Base-by-base conservation (phyloP, 2,888 invertebrate genomes). In the Serripes groenlandicus region DNA sequence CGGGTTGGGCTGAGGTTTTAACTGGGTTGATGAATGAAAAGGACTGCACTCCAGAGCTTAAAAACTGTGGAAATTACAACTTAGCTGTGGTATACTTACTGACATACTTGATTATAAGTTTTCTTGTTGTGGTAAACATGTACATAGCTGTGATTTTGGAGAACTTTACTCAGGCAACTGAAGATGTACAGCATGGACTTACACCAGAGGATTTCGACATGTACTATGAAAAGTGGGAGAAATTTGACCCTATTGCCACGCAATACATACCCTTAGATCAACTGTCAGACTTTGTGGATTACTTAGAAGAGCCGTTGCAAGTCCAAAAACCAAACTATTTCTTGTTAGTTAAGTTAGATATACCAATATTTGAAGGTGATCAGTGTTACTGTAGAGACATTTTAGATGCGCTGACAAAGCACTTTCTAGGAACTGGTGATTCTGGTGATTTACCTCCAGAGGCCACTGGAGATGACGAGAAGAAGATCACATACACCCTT, bases 161-260 rank as follows among this genome's bases (percentile, higher is more conserved):
- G 96, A 99, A 99, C 95, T 99, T 99, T 96, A 98, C 98, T 90
- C 98, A 98, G 92, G 99, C 99, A 88, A 99, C 99, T 86, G 99
- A 99, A 95, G 99, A 99, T 95, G 99, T 99, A 87, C 95, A 95
- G 89, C 95, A 95, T 88, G 95, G 95, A 3, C 96, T 99, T 87
- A 99, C 99, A 79, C 99, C 99, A 95, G 99, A 99, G 95, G 99
- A 99, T 95, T 99, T 99, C 96, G 99, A 99, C 85, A 99, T 99
- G 98, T 99, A 99, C 96, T 99, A 99, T 95, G 99, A 99, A 96
- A 98, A 99, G 93, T 99, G 99, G 99, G 99, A 99, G 95, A 97
- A 98, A 95, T 99, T 98, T 95, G 99, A 99, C 95, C 99, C 99
- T 23, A 98, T 99, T 94, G 99, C 99, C 85, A 98, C 99, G 30